These are phyloP conservation scores for Heliconius melpomene DNA, from an alignment of 1,140 invertebrate species.

Conservation along the genomic window DNA sequence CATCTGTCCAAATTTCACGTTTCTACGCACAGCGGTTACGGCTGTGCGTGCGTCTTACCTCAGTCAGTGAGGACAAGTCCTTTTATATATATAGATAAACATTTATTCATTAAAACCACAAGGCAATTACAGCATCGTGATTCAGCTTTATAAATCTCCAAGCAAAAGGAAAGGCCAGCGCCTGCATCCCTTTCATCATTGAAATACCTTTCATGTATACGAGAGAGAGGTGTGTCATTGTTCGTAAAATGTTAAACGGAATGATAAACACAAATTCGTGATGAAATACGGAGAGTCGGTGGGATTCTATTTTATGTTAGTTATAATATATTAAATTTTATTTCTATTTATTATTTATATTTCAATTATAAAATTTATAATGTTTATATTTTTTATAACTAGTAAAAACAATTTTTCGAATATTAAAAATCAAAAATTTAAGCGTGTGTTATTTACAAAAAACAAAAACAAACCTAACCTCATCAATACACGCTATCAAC, in stretches of 20 bases:
- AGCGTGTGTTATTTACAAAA: too few relatives aligned
- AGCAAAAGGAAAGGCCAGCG: conserved; percentile 56
- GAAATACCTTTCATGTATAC: conserved; percentile 17
- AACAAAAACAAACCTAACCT: too few relatives aligned
- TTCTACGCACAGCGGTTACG: too few relatives aligned
- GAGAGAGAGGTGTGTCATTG: conserved; percentile 60
- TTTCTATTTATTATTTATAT: neutral
- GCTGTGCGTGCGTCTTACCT: too few relatives aligned
- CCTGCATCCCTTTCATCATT: conserved; percentile 54
- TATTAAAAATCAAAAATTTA: too few relatives aligned
- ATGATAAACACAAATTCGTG: conserved; percentile 78
- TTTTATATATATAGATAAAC: too few relatives aligned
- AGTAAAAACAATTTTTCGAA: neutral
- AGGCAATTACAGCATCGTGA: conserved; percentile 64
- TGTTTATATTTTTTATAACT: neutral
- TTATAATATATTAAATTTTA: neutral
- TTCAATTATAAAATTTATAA: neutral
- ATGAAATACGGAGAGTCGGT: conserved; percentile 63
- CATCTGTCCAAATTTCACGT: too few relatives aligned
- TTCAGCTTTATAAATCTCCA: conserved; percentile 54
- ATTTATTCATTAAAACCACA: conserved; percentile 52
- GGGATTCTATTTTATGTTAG: conserved; percentile 49
- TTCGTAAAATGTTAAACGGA: conserved; percentile 78
- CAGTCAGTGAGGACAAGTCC: too few relatives aligned
- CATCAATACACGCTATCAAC: neutral